phyloP scores from a whole-genome alignment of 2,797 vertebrate species.

The Acanthiza pusilla region DNA sequence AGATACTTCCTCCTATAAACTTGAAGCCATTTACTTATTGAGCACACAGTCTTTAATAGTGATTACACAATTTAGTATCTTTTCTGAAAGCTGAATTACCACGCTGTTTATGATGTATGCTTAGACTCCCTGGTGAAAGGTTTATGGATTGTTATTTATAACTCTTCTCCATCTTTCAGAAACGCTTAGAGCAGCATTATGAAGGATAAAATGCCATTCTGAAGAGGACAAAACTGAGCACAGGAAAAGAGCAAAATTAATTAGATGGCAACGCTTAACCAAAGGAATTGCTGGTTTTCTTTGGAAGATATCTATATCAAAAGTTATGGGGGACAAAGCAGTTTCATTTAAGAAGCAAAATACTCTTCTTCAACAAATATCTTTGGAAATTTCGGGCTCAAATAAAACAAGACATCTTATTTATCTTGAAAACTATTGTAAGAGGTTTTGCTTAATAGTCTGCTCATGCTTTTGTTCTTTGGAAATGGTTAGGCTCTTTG shows the following conservation, averaged over 20 bases:
- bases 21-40: not conserved
- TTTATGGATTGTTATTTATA: conserved; percentile 14
- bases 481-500: not conserved
- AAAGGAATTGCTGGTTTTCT: not conserved
- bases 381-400: not conserved
- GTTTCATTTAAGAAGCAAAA: not conserved
- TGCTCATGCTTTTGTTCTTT: not conserved
- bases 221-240: not conserved
- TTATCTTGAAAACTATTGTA: not conserved
- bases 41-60: not conserved
- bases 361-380: not conserved
- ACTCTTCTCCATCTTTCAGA: not conserved
- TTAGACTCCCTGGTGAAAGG: not conserved
- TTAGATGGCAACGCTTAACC: not conserved
- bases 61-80: conserved; percentile 2
- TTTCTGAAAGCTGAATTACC: not conserved
- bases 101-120: not conserved
- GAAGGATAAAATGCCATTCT: not conserved
- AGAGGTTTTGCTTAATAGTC: not conserved
- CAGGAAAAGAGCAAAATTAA: not conserved
- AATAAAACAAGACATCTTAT: not conserved
- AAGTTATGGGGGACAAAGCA: not conserved
- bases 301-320: not conserved
- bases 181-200: not conserved
- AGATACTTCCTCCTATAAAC: not conserved